Evolutionary conservation across 2,113 vertebrate species (phyloP), one percentile per base, ranked within the genome.

Genomic region (Anolis carolinensis): DNA sequence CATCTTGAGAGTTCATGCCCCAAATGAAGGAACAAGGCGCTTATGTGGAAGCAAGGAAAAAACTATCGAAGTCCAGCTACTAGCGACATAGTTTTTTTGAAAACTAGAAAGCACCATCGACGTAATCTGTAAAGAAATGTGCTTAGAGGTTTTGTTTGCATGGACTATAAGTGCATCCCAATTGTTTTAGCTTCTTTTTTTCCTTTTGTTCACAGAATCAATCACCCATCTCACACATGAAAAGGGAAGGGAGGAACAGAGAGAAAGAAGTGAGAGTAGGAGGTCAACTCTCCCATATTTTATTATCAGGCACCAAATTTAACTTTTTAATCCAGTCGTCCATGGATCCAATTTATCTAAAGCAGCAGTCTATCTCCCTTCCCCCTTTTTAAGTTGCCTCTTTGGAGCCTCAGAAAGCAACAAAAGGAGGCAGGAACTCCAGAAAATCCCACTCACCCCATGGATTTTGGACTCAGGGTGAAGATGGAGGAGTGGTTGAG

Each of bases 221-320:
- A 4, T 27, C 77, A 65, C 21, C 44, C 18, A 4, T 3, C 21
- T 18, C 68, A 48, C 14, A 30, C 39, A 39, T 7, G 0, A 71
- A n/a, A 71, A 30, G 21, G 0, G 48, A 16, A 34, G n/a, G 32
- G 18, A 11, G 65, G 44, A 2, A 36, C 14, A n/a, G 25, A 30
- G 8, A 70, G 63, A 67, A 13, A 50, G 34, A 65, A 59, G 30
- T 30, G 62, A 32, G 39, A 30, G 67, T 52, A 72, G 52, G 76
- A 72, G 34, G 34, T 74, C 78, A 65, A 67, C 70, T 80, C 68
- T 79, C 77, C 79, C 23, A 67, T 74, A 74, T 62, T 86, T 86
- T 86, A 74, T 81, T 79, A 75, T 86, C 85, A 86, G 85, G 78
- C 70, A 81, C 70, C 55, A 74, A 73, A 81, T 67, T 78, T 39